phyloP scores from a whole-genome alignment of 2,888 invertebrate genomes.

The Ametastegia equiseti region DNA sequence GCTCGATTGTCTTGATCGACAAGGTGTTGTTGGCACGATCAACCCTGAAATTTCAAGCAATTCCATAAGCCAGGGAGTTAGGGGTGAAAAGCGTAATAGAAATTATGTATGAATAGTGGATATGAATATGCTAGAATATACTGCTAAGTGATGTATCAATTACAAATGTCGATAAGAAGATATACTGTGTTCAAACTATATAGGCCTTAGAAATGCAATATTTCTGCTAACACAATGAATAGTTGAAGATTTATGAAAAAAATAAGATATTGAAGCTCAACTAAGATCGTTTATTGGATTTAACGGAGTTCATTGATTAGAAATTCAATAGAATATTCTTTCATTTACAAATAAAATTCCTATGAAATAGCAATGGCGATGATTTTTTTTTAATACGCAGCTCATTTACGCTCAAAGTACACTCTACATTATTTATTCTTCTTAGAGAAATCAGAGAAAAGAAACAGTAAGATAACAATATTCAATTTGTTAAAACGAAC shows the following conservation, averaged over 20 bases:
- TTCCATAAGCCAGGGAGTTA: constrained; percentile 58
- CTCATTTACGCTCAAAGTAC: not conserved
- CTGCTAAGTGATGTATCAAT: not conserved
- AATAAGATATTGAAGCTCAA: no score
- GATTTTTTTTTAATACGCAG: not conserved
- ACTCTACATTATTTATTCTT: constrained; percentile 9
- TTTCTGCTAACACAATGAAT: not conserved
- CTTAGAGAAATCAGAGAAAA: not conserved
- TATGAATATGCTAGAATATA: not conserved
- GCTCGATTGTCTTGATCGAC: constrained; percentile 72
- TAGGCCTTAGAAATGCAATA: not conserved
- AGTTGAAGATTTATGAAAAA: not conserved
- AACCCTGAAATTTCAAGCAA: constrained; percentile 62
- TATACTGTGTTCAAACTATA: not conserved
- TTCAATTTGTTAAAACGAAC: not conserved
- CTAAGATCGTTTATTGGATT: no score
- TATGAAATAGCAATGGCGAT: not conserved
- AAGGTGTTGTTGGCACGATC: constrained; percentile 66
- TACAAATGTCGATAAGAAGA: not conserved
- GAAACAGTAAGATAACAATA: not conserved
- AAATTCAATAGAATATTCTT: no score
- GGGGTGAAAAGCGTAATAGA: constrained; percentile 44
- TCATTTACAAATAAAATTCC: not conserved
- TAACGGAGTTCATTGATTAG: no score
- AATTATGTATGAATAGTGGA: not conserved